Conservation (phyloP, 2,888 invertebrate genomes). For the Anorthoa munda region DNA sequence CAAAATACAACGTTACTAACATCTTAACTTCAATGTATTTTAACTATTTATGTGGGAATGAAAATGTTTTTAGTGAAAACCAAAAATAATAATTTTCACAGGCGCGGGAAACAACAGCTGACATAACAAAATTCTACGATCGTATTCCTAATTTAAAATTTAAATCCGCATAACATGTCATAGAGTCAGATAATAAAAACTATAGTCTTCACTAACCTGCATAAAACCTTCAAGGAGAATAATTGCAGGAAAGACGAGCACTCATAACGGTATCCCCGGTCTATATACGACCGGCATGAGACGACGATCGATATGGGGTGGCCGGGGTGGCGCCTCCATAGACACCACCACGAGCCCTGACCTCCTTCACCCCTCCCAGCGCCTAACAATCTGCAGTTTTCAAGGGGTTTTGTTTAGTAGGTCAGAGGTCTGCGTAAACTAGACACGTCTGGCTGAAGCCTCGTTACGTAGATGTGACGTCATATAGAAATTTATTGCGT, state of each 20-base stretch:
- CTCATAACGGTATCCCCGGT: conserved; percentile 62
- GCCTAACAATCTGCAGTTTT: conserved; percentile 3
- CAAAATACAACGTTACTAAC: not conserved
- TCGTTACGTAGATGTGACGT: conserved; percentile 65
- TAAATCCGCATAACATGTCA: not conserved
- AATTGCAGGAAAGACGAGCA: conserved; percentile 61
- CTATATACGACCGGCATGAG: conserved; percentile 75
- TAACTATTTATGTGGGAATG: not conserved
- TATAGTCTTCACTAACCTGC: conserved; percentile 57
- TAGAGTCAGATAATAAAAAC: conserved; percentile 1
- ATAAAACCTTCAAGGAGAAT: conserved; percentile 51
- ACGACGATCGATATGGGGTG: conserved; percentile 81
- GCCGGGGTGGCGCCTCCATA: conserved; percentile 70
- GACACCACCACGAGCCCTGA: conserved; percentile 51
- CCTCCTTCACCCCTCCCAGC: conserved; percentile 53
- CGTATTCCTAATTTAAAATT: conserved; percentile 22
- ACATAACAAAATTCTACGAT: not conserved
- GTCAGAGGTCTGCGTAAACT: conserved; percentile 64
- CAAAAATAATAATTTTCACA: conserved; percentile 1
- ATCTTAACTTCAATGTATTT: not conserved
- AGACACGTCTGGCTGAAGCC: conserved; percentile 65
- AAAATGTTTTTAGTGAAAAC: conserved; percentile 4
- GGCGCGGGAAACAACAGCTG: conserved; percentile 53
- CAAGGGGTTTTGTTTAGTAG: conserved; percentile 37
- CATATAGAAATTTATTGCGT: conserved; percentile 51